Conservation (phyloP, 2,113 vertebrate genomes). For the Pelusios castaneus region DNA sequence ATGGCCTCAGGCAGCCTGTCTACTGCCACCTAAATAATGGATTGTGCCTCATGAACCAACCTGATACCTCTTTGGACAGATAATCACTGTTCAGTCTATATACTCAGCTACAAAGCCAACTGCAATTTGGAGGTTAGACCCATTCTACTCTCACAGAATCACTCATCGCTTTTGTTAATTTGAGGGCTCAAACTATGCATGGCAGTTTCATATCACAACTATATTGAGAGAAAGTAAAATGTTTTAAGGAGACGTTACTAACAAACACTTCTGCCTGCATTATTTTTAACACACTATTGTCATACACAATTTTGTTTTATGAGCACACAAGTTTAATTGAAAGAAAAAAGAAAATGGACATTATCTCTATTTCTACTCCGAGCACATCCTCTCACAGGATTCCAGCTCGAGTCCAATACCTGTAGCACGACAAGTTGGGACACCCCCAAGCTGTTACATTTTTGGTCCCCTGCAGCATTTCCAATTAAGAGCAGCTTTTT, state of each 20-base stretch:
- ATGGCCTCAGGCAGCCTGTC: not conserved
- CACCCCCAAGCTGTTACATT: fast-evolving
- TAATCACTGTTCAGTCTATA: not conserved
- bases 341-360: not conserved
- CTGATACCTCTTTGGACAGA: not conserved
- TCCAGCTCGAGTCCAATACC: not conserved
- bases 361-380: not conserved
- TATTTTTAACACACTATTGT: not conserved
- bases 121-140: not conserved
- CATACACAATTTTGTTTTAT: not conserved
- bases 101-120: not conserved
- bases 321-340: not conserved
- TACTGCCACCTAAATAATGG: not conserved
- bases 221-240: too few species aligned
- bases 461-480: not conserved
- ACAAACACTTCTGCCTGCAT: not conserved
- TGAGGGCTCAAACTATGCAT: slow-evolving; percentile 51
- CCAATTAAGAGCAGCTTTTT: not conserved
- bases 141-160: not conserved
- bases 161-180: not conserved
- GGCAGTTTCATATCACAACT: not conserved
- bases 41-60: not conserved
- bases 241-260: too few species aligned
- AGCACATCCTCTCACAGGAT: not conserved
- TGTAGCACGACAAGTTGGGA: not conserved